These are phyloP conservation scores for Ennomos quercinarius DNA, from an alignment of 2,888 invertebrate species.

Conservation along the genomic window DNA sequence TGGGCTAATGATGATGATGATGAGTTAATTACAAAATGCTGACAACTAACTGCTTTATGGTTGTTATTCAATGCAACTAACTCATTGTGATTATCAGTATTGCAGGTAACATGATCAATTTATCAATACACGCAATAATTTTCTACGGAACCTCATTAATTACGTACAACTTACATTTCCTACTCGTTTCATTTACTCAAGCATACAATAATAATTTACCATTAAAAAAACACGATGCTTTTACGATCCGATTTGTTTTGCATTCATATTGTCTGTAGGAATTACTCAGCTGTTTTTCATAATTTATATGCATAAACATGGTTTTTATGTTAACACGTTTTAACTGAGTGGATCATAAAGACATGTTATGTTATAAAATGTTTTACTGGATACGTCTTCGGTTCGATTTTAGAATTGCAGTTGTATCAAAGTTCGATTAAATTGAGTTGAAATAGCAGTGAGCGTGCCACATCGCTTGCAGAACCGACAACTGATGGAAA, in stretches of 20 bases:
- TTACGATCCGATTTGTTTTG: slow-evolving; percentile 25
- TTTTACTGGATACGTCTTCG: too few species aligned
- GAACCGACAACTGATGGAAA: too few species aligned
- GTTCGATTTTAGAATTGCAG: too few species aligned
- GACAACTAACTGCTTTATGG: too few species aligned
- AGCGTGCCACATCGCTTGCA: too few species aligned
- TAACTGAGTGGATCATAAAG: neutral
- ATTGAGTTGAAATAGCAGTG: too few species aligned
- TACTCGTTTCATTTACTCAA: slow-evolving; percentile 12
- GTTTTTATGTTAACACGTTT: neutral
- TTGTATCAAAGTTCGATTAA: too few species aligned
- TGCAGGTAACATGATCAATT: too few species aligned
- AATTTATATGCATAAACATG: slow-evolving; percentile 2
- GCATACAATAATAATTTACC: slow-evolving; percentile 16
- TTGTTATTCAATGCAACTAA: too few species aligned
- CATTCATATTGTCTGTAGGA: slow-evolving; percentile 12
- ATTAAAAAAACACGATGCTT: slow-evolving; percentile 5
- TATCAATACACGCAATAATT: neutral
- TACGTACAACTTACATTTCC: neutral
- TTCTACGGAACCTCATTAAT: slow-evolving; percentile 9
- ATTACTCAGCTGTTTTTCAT: slow-evolving; percentile 6
- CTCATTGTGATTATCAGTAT: too few species aligned
- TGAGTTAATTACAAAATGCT: too few species aligned
- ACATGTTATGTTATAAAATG: neutral
- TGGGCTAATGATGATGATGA: too few species aligned